Percentiles rank a stretch among this genome's conserved stretches.
Evolutionary conservation across 2,113 vertebrate species (phyloP).

Genomic region (Acrocephalus arundinaceus): DNA sequence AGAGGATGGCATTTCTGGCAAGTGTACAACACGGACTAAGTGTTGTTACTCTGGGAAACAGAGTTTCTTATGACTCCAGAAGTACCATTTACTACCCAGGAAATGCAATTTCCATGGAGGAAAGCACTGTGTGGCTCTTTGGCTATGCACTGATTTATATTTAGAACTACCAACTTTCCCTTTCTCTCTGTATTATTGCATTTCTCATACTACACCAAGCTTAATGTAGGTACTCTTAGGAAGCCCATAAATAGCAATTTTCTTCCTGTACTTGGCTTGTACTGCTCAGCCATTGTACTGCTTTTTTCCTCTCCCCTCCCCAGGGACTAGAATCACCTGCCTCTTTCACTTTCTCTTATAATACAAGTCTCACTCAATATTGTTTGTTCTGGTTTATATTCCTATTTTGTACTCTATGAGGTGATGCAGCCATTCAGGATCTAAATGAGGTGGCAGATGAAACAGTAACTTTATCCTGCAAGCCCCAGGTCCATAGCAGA

Average conservation of each 20-base stretch:
- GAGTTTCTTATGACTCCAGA: neutral
- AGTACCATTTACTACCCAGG: neutral
- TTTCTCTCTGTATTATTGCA: neutral
- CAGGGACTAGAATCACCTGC: neutral
- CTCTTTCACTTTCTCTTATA: slow-evolving; percentile 49
- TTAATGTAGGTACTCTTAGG: neutral
- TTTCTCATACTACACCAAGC: neutral
- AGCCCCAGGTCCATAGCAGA: neutral
- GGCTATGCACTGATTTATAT: neutral
- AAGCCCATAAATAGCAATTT: slow-evolving; percentile 36
- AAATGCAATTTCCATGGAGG: neutral
- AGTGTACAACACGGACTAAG: neutral
- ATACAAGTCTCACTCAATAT: neutral
- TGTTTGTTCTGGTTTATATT: neutral
- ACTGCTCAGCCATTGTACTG: neutral
- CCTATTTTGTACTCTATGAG: neutral
- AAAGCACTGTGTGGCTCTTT: neutral
- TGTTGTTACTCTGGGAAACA: neutral
- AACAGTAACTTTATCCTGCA: neutral
- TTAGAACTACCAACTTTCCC: neutral
- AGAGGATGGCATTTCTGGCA: neutral
- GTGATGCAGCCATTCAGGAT: neutral
- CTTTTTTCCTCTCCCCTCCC: slow-evolving; percentile 26
- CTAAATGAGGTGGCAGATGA: neutral
- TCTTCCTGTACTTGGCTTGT: neutral